phyloP scores from a whole-genome alignment of 2,888 invertebrate species.

The Drosophila kuntzei region DNA sequence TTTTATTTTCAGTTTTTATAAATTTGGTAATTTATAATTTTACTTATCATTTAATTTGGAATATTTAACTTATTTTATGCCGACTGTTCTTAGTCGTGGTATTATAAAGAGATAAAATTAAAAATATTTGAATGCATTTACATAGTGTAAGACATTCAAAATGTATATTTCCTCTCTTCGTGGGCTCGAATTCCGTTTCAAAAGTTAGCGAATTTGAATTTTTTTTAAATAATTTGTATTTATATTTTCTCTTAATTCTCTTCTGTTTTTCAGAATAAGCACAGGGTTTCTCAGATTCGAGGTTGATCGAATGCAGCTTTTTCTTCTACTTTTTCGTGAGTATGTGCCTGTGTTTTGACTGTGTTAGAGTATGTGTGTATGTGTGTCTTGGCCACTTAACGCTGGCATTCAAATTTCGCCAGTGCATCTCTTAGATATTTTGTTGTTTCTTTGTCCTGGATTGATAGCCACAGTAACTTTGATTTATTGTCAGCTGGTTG shows the following conservation, averaged over 20 bases:
- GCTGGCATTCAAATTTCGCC: slow-evolving; percentile 66
- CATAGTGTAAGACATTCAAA: no score
- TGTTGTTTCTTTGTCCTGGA: slow-evolving; percentile 48
- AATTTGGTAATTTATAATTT: no score
- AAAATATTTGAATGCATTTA: no score
- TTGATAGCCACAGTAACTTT: slow-evolving; percentile 74
- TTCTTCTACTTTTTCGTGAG: background rate
- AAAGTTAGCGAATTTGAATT: no score
- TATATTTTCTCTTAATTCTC: background rate
- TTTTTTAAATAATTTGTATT: background rate
- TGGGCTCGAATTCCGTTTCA: no score
- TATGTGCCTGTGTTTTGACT: slow-evolving; percentile 4
- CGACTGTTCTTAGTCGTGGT: no score
- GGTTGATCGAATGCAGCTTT: background rate
- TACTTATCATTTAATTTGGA: no score
- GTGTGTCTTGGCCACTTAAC: slow-evolving; percentile 60
- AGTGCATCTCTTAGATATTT: slow-evolving; percentile 35
- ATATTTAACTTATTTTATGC: no score
- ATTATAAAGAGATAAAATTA: no score
- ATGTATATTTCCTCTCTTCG: no score
- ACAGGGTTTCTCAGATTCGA: background rate
- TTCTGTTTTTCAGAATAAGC: background rate
- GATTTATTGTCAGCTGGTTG: slow-evolving; percentile 65
- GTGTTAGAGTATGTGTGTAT: background rate
- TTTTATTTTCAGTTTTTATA: no score